Evolutionary conservation across 2,113 vertebrate species (phyloP).

Genomic region (Taurulus bubalis): DNA sequence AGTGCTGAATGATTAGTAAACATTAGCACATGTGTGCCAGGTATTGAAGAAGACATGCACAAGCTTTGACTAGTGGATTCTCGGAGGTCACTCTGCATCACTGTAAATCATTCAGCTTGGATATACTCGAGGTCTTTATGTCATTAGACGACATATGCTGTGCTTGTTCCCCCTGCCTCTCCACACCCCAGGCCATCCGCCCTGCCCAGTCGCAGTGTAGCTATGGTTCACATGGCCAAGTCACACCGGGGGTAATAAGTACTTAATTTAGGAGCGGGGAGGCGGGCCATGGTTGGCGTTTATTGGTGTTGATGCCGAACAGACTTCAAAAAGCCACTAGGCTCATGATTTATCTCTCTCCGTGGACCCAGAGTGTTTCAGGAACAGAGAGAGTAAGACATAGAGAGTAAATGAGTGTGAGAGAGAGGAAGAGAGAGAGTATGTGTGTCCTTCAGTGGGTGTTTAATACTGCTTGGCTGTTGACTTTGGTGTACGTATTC

Average conservation of each 20-base stretch:
- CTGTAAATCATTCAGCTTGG: constrained; percentile 66
- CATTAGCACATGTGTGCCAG: constrained; percentile 34
- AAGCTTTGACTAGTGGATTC: constrained; percentile 43
- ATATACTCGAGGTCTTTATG: constrained; percentile 63
- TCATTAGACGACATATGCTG: constrained; percentile 69
- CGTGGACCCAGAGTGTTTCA: constrained; percentile 68
- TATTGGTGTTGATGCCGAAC: constrained; percentile 79
- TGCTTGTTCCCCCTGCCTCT: constrained; percentile 40
- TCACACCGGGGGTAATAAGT: constrained; percentile 79
- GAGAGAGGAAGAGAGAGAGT: constrained; percentile 53
- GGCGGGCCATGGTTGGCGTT: constrained; percentile 67
- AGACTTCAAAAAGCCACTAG: constrained; percentile 81
- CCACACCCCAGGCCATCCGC: constrained; percentile 40
- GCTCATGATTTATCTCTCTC: constrained; percentile 80
- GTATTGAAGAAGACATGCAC: constrained; percentile 32
- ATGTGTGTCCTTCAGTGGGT: constrained; percentile 65
- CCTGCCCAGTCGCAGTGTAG: constrained; percentile 36
- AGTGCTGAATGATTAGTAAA: constrained; percentile 17
- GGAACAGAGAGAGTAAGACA: constrained; percentile 65
- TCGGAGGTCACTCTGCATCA: constrained; percentile 46
- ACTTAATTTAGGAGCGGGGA: constrained; percentile 80
- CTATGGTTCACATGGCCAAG: constrained; percentile 62
- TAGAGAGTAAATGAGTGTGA: constrained; percentile 69
- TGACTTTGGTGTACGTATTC: constrained; percentile 75
- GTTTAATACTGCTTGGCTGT: constrained; percentile 76